Conservation (phyloP, 2,797 vertebrate genomes). For the Ambastaia sidthimunki region DNA sequence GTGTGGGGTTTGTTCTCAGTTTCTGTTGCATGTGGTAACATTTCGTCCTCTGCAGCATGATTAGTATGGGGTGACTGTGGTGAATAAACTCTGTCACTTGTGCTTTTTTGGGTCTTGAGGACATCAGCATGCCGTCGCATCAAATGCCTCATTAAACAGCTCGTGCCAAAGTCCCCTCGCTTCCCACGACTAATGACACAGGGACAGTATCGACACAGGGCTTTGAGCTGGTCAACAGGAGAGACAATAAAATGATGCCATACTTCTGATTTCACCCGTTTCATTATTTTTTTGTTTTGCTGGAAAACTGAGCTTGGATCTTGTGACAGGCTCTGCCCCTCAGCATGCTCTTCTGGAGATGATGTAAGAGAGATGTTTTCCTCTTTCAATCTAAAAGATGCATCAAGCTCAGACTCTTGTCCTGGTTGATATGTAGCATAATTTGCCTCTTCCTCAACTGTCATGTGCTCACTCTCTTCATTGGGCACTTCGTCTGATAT, state of each 20-base stretch:
- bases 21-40: slow-evolving; percentile 80
- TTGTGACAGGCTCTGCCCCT: slow-evolving; percentile 72
- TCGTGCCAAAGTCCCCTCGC: slow-evolving; percentile 93
- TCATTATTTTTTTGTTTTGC: slow-evolving; percentile 95
- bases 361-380: slow-evolving; percentile 76
- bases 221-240: slow-evolving; percentile 91
- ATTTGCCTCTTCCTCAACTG: slow-evolving; percentile 77
- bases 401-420: slow-evolving; percentile 77
- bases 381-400: slow-evolving; percentile 80
- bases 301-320: slow-evolving; percentile 86
- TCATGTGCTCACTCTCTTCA: slow-evolving; percentile 70
- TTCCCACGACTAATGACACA: slow-evolving; percentile 93
- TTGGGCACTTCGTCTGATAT: slow-evolving; percentile 80
- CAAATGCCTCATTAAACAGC: slow-evolving; percentile 94
- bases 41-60: slow-evolving; percentile 79
- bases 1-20: slow-evolving; percentile 78
- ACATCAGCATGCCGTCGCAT: slow-evolving; percentile 90
- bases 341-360: slow-evolving; percentile 81
- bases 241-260: slow-evolving; percentile 98
- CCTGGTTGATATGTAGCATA: slow-evolving; percentile 78
- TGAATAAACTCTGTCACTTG: slow-evolving; percentile 79
- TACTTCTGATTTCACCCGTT: slow-evolving; percentile 93
- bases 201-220: slow-evolving; percentile 91
- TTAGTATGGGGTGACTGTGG: slow-evolving; percentile 83
- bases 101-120: slow-evolving; percentile 86